Conservation (phyloP, 2,888 invertebrate species). For the Auanema sp. region DNA sequence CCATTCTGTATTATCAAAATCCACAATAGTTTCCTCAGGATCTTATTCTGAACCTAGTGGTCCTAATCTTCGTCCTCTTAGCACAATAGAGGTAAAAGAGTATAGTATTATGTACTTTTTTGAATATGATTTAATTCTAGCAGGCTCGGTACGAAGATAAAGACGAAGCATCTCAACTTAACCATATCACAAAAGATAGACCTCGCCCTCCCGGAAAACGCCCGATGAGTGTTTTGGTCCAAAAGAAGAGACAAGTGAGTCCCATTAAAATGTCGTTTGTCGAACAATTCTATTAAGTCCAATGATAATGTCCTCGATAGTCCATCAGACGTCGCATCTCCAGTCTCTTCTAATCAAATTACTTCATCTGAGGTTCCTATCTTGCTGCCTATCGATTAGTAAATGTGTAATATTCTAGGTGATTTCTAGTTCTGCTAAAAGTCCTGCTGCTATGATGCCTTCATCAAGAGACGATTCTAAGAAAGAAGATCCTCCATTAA, state of each 20-base stretch:
- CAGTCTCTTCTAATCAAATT: too few relatives aligned
- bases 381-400: too few relatives aligned
- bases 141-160: not conserved
- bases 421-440: too few relatives aligned
- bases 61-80: constrained; percentile 9
- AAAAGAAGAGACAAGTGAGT: constrained; percentile 13
- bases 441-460: too few relatives aligned
- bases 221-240: constrained; percentile 42
- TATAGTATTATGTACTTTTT: not conserved
- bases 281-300: too few relatives aligned
- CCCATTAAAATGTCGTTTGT: too few relatives aligned
- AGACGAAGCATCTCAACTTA: constrained; percentile 12
- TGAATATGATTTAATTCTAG: not conserved
- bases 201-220: constrained; percentile 37
- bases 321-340: too few relatives aligned
- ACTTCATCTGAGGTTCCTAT: too few relatives aligned
- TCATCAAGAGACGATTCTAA: too few relatives aligned
- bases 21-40: constrained; percentile 17
- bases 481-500: too few relatives aligned
- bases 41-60: not conserved
- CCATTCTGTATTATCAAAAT: constrained; percentile 16
- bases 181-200: constrained; percentile 34
- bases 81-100: constrained; percentile 13
- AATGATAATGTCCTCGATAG: too few relatives aligned
- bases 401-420: too few relatives aligned